Base-by-base conservation (phyloP, 1,140 invertebrate species). In the Caenorhabditis briggsae region DNA sequence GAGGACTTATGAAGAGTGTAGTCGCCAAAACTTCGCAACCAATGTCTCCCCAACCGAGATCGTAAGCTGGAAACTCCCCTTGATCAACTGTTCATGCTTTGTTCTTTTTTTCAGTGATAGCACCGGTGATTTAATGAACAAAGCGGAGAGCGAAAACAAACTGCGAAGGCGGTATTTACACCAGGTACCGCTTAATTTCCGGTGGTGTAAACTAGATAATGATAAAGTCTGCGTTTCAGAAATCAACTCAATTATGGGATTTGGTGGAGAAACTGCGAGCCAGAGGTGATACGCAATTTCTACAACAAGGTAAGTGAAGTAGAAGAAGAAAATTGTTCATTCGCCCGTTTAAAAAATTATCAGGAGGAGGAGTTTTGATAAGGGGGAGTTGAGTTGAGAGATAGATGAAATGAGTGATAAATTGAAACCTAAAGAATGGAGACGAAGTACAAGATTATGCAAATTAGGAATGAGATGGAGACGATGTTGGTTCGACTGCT, bases 1-100 rank as follows among this genome's bases (percentile, higher is more conserved):
- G 92, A 85, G 91, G 91, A 41, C 89, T 91, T 74, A 91, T 91
- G 91, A 91, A 91, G 84, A 89, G 88, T 59, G 86, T 91, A 9
- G 91, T 91, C 14, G 89, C 90, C 11, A 92, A 89, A 56, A 90
- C 88, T n/a, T 82, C 84, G 12, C 78, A 83, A 55, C 59, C 43
- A 83, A 61, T 53, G 78, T 83, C 82, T n/a, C 41, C 85, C 18
- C 74, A 53, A 46, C 55, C 50, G 33, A 70, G 53, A 82, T 84
- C 46, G 82, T 70, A 53, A 83, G 84, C 61, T 23, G 55, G 85
- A 59, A 12, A 1, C 18, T n/a, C 1, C 12, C 56, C 33, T 33
- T 33, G 33, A n/a, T 58, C 18, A 58, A 58, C n/a, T 58, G 18
- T 18, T 7, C 18, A 16, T 58, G 18, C 2, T n/a, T 25, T 18